Base-by-base conservation (phyloP, 2,113 vertebrate genomes). In the Ahaetulla prasina region DNA sequence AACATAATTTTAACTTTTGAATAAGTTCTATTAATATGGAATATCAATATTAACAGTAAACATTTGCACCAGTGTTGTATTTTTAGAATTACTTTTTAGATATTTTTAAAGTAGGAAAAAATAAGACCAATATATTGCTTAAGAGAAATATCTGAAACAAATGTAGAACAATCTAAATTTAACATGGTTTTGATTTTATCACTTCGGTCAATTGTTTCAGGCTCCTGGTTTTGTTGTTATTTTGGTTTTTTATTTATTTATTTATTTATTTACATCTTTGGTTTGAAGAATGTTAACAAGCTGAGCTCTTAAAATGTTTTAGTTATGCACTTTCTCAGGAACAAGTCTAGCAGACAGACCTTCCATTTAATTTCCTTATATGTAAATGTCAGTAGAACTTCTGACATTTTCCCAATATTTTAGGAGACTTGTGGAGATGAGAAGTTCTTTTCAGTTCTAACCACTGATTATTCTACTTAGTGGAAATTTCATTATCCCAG, bases 361-460 rank as follows among this genome's bases (percentile, higher is more conserved):
- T 90, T 91, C 43, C 93, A 45, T 91, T 94, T 84, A 87, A 90
- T 88, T 93, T 94, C 23, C 95, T 94, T 95, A 52, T 25, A 88
- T 90, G 18, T 10, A 93, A 39, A 93, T 95, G 91, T 95, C 18
- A 16, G 50, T 87, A 25, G 74, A 93, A 91, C 43, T 89, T 92
- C 6, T 52, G 49, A 55, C 2, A 0, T 91, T 94, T 88, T 45
- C 4, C 22, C 93, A 63, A 90, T 4, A 6, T 90, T n/a, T 94
- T 50, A 11, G 85, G 49, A 35, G 20, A 50, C 92, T 89, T 92
- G 45, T 35, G 88, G 10, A 90, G 60, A 57, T 89, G 14, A n/a
- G 43, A 85, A 91, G 0, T 25, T 92, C 92, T 18, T 55, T 95
- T 11, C 14, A 57, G 6, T 87, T 94, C 43, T 91, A 91, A 89